Evolutionary conservation across 2,888 invertebrate genomes (phyloP), one percentile per base, ranked within the genome.

Genomic region (Ctena decussata): DNA sequence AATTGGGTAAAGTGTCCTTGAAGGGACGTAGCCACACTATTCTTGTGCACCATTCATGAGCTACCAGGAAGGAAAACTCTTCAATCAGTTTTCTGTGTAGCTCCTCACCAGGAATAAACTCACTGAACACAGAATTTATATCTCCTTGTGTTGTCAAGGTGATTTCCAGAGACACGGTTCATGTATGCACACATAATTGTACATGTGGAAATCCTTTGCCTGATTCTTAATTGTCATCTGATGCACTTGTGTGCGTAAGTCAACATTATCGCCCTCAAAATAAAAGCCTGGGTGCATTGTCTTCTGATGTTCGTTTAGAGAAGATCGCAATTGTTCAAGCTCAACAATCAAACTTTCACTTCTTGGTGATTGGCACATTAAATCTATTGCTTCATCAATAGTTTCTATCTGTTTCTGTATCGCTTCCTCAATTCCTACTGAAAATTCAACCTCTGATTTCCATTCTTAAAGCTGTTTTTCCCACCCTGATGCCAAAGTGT

Each of bases 201-300:
- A 85, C 85, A 85, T 85, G 27, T 85, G 81, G n/a, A 77, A 77
- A 53, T 81, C 85, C 37, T 81, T 85, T 12, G 41, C 41, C 70
- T 86, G 86, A 46, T 77, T 84, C 5, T 41, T 72, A 18, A 46
- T 15, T 11, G 86, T 78, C 86, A 86, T 86, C 3, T 83, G 77
- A n/a, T 83, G 44, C 2, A 86, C 86, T 65, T 77, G 46, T 18
- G 83, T 86, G 27, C 69, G 32, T 44, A 87, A 39, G 37, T 87
- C 84, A n/a, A 87, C 87, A 80, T 87, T 87, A 60, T 84, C 84
- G 0, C 87, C 87, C 15, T 84, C 86, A 84, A 87, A 87, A 37
- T 87, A 84, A 46, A 69, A 87, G 5, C 84, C 87, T 18, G 80
- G 82, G 49, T 80, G 82, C 77, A 86, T 82, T 18, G 5, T 72